Evolutionary conservation across 2,888 invertebrate species (phyloP), one percentile per base, ranked within the genome.

Genomic region (Stramonita haemastoma): DNA sequence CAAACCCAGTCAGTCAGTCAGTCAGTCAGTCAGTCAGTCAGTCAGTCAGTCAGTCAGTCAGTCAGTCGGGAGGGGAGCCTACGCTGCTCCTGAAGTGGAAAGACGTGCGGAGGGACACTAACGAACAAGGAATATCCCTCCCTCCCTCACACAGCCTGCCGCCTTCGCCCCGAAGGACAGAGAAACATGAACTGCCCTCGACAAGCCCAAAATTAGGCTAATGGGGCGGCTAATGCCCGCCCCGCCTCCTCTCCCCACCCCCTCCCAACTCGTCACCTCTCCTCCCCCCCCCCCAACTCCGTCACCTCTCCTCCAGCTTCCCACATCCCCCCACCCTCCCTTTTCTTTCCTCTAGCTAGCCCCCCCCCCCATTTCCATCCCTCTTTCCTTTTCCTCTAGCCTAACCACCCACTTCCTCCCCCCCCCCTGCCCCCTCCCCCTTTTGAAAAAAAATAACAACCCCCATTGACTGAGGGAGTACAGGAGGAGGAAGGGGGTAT

Each of bases 381-480:
- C 32, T 56, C 56, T 11, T 22, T 8, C 56, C 22, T 22, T 8
- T 36, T n/a, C 56, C 34, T 22, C n/a, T 6, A 26, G 26, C 66
- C 66, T 66, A 13, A 46, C 60, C 83, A 56, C 29, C 70, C 36
- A 2, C 17, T 29, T 73, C n/a, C 17, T 0, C 46, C 8, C 73
- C 34, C 29, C 46, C 29, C 87, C 26, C 79, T 77, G 79, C 66
- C 86, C 34, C 57, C 29, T 57, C 89, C 77, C 26, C 77, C 86
- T 73, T 56, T 66, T 83, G 46, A 46, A 46, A 46, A 46, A 46
- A 46, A 2, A 46, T 5, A 46, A 46, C 46, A 46, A 46, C 46
- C 46, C 46, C 8, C 46, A 5, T 46, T 46, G 46, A 46, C 46
- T 46, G 46, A 2, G 46, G 46, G 46, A 46, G 46, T 46, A 46